Evolutionary conservation across 2,797 vertebrate genomes (phyloP), one percentile per base, ranked within the genome.

Genomic region (Parambassis ranga): DNA sequence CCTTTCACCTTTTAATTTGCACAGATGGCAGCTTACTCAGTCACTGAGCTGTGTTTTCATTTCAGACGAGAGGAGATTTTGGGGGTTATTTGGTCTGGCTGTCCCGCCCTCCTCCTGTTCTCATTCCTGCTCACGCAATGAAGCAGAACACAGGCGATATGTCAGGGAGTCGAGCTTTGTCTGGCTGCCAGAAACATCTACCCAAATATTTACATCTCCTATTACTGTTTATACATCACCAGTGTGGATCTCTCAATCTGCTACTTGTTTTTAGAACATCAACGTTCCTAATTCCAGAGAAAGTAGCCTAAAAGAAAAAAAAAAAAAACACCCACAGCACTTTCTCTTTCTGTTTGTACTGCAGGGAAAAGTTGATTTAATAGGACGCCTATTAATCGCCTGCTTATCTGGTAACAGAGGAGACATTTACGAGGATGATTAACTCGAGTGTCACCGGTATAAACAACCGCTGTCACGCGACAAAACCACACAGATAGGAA

Each of bases 121-220:
- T 87, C 89, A 84, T 87, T 87, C 86, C 84, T 82, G 81, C 90
- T 91, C 88, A 86, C 58, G 87, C 91, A 91, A 83, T 68, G 83
- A 87, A 83, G 87, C 89, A 91, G 90, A 91, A 90, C 89, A 85
- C 86, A 85, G 85, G 83, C 83, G 79, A 91, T 92, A 88, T 90
- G 90, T 92, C 91, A 91, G 84, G 83, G 88, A 90, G 85, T 79
- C 77, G 78, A 86, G 87, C 90, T 91, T 93, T 92, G 94, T 95
- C 89, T 93, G 90, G 84, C 89, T 85, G 92, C 93, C 94, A 95
- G 90, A 93, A 88, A 91, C 91, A 77, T 83, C 93, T 94, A 91
- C 93, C 92, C 92, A 96, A 97, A 96, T 97, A 96, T 96, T 97
- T 96, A 98, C 92, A 93, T 96, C 94, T 96, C 93, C 93, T 92